A percentile compares a stretch with the other conserved stretches of the same genome.
These are phyloP conservation scores for Petrocephalus zakoni DNA, from an alignment of 2,113 vertebrate species.

Conservation along the genomic window DNA sequence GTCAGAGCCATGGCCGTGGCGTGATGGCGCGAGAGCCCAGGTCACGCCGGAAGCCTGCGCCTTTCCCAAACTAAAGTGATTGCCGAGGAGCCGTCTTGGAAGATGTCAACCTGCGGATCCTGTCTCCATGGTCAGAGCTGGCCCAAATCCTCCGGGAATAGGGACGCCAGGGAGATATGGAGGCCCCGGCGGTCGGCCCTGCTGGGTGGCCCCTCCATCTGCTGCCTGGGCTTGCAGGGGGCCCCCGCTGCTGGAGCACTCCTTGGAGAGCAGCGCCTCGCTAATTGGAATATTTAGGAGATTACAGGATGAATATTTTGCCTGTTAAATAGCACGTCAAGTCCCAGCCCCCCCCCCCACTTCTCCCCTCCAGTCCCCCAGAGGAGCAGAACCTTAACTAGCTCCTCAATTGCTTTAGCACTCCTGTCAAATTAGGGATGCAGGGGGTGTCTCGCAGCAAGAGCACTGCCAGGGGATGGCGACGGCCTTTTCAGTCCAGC, in stretches of 20 bases:
- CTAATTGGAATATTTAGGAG: conserved; percentile 45
- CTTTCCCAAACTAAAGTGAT: not conserved
- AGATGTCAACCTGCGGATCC: not conserved
- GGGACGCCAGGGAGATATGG: not conserved
- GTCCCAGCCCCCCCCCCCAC: not conserved
- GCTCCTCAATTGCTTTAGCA: conserved; percentile 34
- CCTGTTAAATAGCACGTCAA: conserved; percentile 40
- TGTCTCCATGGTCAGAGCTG: not conserved
- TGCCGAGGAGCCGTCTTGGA: not conserved
- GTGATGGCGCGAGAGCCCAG: not conserved
- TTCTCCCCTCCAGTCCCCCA: not conserved
- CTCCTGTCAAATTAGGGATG: conserved; percentile 41
- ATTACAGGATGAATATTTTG: conserved; percentile 41
- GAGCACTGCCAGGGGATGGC: conserved; percentile 55
- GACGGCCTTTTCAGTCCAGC: conserved; percentile 57
- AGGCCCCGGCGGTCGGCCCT: not conserved
- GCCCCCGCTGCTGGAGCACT: conserved; percentile 4
- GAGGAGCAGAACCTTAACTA: conserved; percentile 47
- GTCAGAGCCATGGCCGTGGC: not conserved
- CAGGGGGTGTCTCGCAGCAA: conserved; percentile 36
- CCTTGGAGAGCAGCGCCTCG: conserved; percentile 12
- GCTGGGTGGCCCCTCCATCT: conserved; percentile 2
- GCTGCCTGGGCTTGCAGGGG: not conserved
- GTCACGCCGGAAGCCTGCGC: not conserved
- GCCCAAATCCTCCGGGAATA: not conserved